Percentiles rank a stretch among this genome's conserved stretches.
Evolutionary conservation across 2,888 invertebrate species (phyloP).

Genomic region (Halictus ligatus): DNA sequence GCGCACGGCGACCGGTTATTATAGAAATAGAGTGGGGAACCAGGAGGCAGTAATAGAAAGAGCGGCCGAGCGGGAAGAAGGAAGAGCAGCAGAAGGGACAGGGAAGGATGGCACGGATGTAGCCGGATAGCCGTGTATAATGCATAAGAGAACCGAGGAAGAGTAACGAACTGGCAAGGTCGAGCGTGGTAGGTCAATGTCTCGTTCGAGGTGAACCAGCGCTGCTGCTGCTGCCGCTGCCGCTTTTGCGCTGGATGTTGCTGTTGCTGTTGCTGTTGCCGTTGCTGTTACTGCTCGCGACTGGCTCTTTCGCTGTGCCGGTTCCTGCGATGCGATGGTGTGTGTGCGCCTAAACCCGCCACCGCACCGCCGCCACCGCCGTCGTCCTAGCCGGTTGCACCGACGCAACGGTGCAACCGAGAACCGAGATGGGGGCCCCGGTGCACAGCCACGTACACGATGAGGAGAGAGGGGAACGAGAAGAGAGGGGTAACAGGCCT

Average conservation of each 20-base stretch:
- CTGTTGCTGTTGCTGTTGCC: not conserved
- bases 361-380: conserved; percentile 36
- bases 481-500: conserved; percentile 42
- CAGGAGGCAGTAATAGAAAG: conserved; percentile 53
- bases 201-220: conserved; percentile 78
- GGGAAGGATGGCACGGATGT: conserved; percentile 57
- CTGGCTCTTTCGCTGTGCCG: not conserved
- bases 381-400: conserved; percentile 50
- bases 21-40: conserved; percentile 50
- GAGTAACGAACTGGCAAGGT: conserved; percentile 84
- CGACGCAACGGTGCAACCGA: conserved; percentile 73
- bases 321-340: conserved; percentile 40
- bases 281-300: not conserved
- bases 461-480: not conserved
- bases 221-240: conserved; percentile 62
- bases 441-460: too few species aligned
- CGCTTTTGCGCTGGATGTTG: not conserved
- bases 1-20: conserved; percentile 33
- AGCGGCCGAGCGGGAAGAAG: conserved; percentile 42
- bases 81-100: conserved; percentile 47
- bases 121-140: conserved; percentile 75
- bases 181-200: conserved; percentile 83
- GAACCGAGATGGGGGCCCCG: conserved; percentile 21
- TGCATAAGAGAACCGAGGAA: conserved; percentile 80
- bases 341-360: conserved; percentile 46